Base-by-base conservation (phyloP, 2,888 invertebrate genomes). In the Reticulitermes lucifugus region DNA sequence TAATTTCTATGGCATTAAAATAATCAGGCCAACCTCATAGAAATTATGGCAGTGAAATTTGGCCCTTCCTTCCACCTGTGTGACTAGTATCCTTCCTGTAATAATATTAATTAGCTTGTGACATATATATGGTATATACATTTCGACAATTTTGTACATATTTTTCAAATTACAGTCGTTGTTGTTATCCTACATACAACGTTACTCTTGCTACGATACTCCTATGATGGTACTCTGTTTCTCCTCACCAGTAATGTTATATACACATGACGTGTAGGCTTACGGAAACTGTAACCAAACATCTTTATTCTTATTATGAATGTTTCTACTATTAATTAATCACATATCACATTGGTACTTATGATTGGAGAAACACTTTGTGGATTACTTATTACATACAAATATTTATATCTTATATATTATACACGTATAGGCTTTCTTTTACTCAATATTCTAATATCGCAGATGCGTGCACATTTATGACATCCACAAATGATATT, bases 201-300 rank as follows among this genome's bases (percentile, higher is more conserved):
- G 79, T 41, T 43, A 59, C 35, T 84, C 59, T 41, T 43, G 25
- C n/a, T 80, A 84, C 43, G 18, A 70, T 79, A 84, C 43, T 84
- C 79, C 84, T 84, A 84, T 59, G 25, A 55, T 65, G 80, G 60
- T 84, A 46, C 51, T 75, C 12, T 46, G 75, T n/a, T 84, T 60
- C 60, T 59, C 59, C 35, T 83, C 43, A 83, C 60, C 82, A 65
- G 83, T 85, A 83, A 41, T 85, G 77, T 77, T 82, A 84, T 86
- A 25, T 86, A 79, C 83, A 86, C 22, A 83, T 70, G n/a, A 65
- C 73, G 77, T 86, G 86, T 86, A 86, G 86, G 86, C 86, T 86
- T 86, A 86, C 79, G 86, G 86, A 86, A 86, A 86, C 86, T 86
- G 85, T 86, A 41, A 84, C 82, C 84, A 86, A 85, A 84, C 84